Evolutionary conservation across 2,797 vertebrate species (phyloP), one percentile per base, ranked within the genome.

Genomic region (Echeneis naucrates): DNA sequence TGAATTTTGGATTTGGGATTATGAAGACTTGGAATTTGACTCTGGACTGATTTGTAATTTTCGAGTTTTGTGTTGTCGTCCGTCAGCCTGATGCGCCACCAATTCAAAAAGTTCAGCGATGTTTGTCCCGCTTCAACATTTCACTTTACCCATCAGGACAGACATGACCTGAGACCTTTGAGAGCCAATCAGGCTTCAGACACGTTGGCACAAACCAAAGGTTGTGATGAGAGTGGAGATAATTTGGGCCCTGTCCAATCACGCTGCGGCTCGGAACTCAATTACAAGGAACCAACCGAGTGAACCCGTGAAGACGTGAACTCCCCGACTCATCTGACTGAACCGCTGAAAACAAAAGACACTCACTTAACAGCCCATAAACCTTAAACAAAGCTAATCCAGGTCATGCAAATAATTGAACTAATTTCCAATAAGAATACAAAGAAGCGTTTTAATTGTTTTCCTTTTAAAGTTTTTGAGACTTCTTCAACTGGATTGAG

Each of bases 381-480:
- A 58, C 37, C 48, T 56, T 21, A 24, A 63, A 56, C n/a, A 62
- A 62, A 64, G 24, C 30, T 54, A 23, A 11, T 0, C 51, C 0
- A 51, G 40, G 19, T 54, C 48, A 50, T 21, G 40, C 11, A 35
- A 52, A 44, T 33, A 45, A 38, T 53, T 45, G 4, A 54, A 50
- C n/a, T 32, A 0, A 60, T 61, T 26, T 58, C 6, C n/a, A 68
- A 30, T 65, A 1, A 19, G 50, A 63, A 30, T 32, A 50, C 17
- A 11, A 13, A 61, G 32, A 32, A 37, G n/a, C 1, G 5, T 50
- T 44, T 23, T 61, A 16, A 63, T 67, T 50, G 47, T 56, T 72
- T 77, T 68, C 3, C 58, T 60, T 42, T 57, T 14, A 72, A 50
- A 48, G 1, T 74, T 64, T 74, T 64, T 69, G 10, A 68, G 50